Conservation (phyloP, 2,888 invertebrate genomes). For the Temnothorax unifasciatus region DNA sequence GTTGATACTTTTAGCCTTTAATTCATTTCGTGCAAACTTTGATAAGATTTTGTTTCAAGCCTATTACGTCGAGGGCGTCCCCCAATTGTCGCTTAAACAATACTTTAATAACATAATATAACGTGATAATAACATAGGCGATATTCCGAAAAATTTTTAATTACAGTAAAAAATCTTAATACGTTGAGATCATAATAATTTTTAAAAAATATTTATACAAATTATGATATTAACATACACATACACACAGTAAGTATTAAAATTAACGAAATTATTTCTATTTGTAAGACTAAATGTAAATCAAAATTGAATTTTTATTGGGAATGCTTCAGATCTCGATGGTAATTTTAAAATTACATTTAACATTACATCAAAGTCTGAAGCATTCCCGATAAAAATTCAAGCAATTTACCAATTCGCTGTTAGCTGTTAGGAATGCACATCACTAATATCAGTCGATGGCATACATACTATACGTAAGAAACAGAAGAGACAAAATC, state of each 20-base stretch:
- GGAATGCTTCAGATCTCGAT: no score
- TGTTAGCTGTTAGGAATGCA: neutral
- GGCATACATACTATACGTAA: neutral
- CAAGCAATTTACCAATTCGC: no score
- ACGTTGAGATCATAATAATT: neutral
- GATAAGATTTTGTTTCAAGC: neutral
- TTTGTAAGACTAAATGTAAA: no score
- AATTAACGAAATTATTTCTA: no score
- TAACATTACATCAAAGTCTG: no score
- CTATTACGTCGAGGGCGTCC: no score
- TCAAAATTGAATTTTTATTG: no score
- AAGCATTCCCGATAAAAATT: no score
- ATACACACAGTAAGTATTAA: no score
- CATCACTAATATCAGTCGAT: neutral
- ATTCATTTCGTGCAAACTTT: neutral
- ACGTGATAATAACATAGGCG: neutral
- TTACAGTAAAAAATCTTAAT: neutral
- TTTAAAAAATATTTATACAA: no score
- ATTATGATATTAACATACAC: no score
- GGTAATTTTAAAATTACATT: no score
- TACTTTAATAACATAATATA: neutral
- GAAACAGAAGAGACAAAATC: neutral
- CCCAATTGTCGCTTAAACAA: neutral
- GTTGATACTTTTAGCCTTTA: neutral
- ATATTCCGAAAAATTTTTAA: neutral